Conservation (phyloP, 2,888 invertebrate genomes). For the Punctoribates punctum region DNA sequence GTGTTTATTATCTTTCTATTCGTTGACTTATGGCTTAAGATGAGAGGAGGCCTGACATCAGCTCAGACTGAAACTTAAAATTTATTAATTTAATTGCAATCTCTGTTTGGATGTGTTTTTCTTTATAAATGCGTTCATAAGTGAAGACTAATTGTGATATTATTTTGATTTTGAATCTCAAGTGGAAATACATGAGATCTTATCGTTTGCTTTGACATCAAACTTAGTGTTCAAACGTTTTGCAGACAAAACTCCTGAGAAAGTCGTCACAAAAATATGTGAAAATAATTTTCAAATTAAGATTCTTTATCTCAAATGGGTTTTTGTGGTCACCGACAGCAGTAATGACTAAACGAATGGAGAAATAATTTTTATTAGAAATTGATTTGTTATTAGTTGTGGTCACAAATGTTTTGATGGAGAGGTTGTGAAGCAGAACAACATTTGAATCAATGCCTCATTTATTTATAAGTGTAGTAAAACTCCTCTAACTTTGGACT, state of each 20-base stretch:
- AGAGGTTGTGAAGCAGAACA: constrained; percentile 17
- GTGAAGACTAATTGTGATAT: background rate
- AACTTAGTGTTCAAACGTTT: background rate
- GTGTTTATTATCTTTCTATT: constrained; percentile 11
- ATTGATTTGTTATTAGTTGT: constrained; percentile 26
- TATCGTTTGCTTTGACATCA: background rate
- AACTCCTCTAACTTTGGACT: background rate
- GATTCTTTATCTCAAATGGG: background rate
- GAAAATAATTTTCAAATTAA: constrained; percentile 6
- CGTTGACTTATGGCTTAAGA: background rate
- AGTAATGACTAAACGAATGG: background rate
- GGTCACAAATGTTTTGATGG: constrained; percentile 11
- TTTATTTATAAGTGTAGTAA: constrained; percentile 22
- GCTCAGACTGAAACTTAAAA: background rate
- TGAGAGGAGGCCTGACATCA: background rate
- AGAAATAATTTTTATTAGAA: constrained; percentile 9
- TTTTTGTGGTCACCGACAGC: background rate
- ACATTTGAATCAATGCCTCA: constrained; percentile 29
- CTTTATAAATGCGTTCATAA: background rate
- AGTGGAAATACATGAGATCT: background rate
- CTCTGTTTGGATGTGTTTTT: background rate
- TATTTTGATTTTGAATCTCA: constrained; percentile 1
- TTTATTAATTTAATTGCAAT: constrained; percentile 11
- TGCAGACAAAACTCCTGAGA: background rate
- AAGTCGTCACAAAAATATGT: background rate